Conservation (phyloP, 1,140 invertebrate species). For the Cydia amplana region DNA sequence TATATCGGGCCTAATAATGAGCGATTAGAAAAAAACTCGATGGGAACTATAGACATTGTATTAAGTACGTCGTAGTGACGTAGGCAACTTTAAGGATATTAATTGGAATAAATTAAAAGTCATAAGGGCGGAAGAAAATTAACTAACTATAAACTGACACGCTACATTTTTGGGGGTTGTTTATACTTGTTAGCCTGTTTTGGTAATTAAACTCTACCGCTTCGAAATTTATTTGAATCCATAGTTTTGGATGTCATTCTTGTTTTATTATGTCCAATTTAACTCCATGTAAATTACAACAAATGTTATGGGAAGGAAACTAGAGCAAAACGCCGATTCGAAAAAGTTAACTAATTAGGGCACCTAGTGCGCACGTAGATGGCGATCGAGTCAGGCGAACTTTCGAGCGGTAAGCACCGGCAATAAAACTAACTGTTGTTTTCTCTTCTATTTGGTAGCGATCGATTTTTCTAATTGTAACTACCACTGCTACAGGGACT, state of each 20-base stretch:
- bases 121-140: conserved; percentile 31
- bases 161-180: conserved; percentile 1
- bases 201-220: not conserved
- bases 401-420: conserved; percentile 46
- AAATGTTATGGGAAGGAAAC: conserved; percentile 32
- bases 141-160: conserved; percentile 27
- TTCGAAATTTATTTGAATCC: not conserved
- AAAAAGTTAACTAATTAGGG: conserved; percentile 58
- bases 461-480: conserved; percentile 53
- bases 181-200: conserved; percentile 12
- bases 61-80: conserved; percentile 37
- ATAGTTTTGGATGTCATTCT: too few species aligned
- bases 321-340: conserved; percentile 37
- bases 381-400: conserved; percentile 46
- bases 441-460: conserved; percentile 40
- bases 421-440: conserved; percentile 57
- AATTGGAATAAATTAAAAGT: conserved; percentile 35
- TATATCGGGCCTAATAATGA: conserved; percentile 63
- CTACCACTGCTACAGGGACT: not conserved
- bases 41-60: conserved; percentile 36
- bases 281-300: not conserved
- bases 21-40: conserved; percentile 66
- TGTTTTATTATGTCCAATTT: not conserved
- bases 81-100: conserved; percentile 36
- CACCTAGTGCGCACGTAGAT: conserved; percentile 42